Base-by-base conservation (phyloP, 2,797 vertebrate genomes). In the Chelon labrosus region DNA sequence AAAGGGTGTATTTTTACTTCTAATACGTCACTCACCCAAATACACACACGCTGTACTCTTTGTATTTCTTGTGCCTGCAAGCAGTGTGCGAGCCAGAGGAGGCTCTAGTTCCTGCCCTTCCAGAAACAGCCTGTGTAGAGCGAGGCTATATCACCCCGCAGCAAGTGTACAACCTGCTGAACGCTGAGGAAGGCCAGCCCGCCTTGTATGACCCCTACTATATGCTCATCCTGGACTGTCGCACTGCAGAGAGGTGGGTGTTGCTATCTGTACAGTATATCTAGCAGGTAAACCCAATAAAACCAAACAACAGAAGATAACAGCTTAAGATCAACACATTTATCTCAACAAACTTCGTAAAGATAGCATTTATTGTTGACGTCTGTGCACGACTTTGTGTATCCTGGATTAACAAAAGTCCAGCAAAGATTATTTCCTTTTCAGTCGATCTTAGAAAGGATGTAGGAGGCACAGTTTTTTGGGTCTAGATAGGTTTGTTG, bases 201-300 rank as follows among this genome's bases (percentile, higher is more conserved):
- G 83, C 90, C 14, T 67, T 91, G 22, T 85, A 89, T 16, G 85
- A 92, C 56, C 89, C 84, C 0, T 82, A 89, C 58, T 91, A 92
- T 38, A 93, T 93, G 19, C 91, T 93, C 56, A 88, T 92, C 47
- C 75, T 94, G 76, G 91, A 90, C 77, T 93, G 91, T 59, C 79
- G 89, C 73, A 89, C 83, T 1, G 82, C 91, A 71, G 88, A 91
- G 44, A 90, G 87, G 91, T 93, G 79, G 53, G 78, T 49, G 31
- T 3, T 8, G 17, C 44, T 46, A 16, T 42, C 41, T 42, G 10
- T 6, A 2, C 13, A 14, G 4, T 42, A 46, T 9, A 46, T 46
- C 8, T n/a, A 38, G 7, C 10, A 2, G 2, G 6, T 37, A 16
- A 49, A 49, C 4, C n/a, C 10, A 37, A 14, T 31, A 27, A 52